These are phyloP conservation scores for Mionectes olivaceus DNA, from an alignment of 2,797 vertebrate genomes.

Conservation along the genomic window DNA sequence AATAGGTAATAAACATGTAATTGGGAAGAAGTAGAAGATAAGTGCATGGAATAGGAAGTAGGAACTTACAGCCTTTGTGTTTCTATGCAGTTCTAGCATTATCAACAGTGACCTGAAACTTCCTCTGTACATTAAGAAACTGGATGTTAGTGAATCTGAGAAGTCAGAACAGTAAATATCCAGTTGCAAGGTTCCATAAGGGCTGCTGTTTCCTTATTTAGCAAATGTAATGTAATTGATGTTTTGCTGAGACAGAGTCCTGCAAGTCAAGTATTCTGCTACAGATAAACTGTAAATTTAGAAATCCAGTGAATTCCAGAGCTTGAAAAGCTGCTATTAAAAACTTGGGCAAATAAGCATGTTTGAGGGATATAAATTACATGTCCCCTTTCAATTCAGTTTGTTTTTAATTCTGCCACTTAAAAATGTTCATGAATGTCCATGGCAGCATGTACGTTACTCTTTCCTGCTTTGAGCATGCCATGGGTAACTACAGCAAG, in stretches of 20 bases:
- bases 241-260: neutral
- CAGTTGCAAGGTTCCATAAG: neutral
- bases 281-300: neutral
- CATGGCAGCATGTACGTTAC: neutral
- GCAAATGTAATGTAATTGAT: neutral
- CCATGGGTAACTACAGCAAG: neutral
- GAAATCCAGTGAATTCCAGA: neutral
- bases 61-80: neutral
- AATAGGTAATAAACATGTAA: neutral
- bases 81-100: neutral
- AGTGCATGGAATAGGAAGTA: neutral
- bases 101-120: neutral
- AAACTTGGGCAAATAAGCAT: neutral
- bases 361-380: neutral
- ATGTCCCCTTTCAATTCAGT: neutral
- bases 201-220: neutral
- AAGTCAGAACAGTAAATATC: neutral
- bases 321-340: neutral
- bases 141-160: neutral
- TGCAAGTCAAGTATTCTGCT: neutral
- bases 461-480: neutral
- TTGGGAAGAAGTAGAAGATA: neutral
- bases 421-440: neutral
- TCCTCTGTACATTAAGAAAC: neutral
- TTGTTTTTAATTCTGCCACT: neutral